Percentiles rank a stretch among this genome's conserved stretches.
phyloP scores from a whole-genome alignment of 2,888 invertebrate genomes.

The Amiota mariae region DNA sequence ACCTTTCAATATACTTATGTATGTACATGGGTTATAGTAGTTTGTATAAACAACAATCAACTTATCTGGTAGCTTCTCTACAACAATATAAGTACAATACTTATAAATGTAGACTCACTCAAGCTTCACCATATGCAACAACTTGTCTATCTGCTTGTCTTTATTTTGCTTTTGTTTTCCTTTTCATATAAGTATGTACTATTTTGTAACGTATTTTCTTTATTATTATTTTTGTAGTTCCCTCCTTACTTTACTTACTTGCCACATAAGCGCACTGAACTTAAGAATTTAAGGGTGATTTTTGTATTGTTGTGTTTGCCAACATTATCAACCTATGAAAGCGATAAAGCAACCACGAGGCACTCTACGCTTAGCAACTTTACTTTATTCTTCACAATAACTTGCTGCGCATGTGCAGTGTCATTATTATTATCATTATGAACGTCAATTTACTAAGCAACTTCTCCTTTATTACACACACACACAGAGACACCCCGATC shows the following conservation, averaged over 20 bases:
- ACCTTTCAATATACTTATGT: too few species aligned
- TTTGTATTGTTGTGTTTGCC: slow-evolving; percentile 31
- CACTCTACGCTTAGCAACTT: not conserved
- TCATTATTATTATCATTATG: slow-evolving; percentile 61
- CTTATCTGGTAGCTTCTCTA: slow-evolving; percentile 12
- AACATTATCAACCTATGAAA: slow-evolving; percentile 12
- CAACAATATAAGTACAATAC: too few species aligned
- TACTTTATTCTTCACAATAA: slow-evolving; percentile 61
- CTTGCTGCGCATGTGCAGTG: slow-evolving; percentile 65
- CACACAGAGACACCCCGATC: too few species aligned
- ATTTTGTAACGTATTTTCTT: slow-evolving; percentile 67
- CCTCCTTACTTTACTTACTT: not conserved
- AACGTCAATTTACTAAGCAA: slow-evolving; percentile 23
- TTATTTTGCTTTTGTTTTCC: slow-evolving; percentile 15
- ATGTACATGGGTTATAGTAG: too few species aligned
- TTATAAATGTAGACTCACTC: slow-evolving; percentile 48
- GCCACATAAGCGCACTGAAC: slow-evolving; percentile 37
- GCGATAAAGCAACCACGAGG: not conserved
- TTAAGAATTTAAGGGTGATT: slow-evolving; percentile 55
- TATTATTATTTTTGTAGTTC: slow-evolving; percentile 30
- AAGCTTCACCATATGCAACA: slow-evolving; percentile 51
- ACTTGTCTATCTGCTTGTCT: slow-evolving; percentile 8
- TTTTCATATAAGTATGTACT: slow-evolving; percentile 33
- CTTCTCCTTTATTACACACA: slow-evolving; percentile 1
- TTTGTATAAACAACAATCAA: slow-evolving; percentile 3